Base-by-base conservation (phyloP, 2,888 invertebrate species). In the Spatulosminthurus flaviceps region DNA sequence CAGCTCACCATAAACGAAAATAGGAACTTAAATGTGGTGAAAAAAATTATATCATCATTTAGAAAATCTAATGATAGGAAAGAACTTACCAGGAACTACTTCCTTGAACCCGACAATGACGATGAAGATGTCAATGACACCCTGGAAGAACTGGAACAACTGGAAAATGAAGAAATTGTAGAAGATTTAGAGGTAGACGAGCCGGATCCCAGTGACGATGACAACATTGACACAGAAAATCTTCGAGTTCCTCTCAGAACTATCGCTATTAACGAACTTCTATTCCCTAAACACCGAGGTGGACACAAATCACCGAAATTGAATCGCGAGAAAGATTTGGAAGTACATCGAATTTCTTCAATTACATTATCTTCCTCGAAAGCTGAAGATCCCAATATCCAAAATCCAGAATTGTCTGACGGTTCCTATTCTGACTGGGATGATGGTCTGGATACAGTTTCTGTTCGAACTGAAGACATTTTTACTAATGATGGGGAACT, bases 401-500 rank as follows among this genome's bases (percentile, higher is more conserved):
- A n/a, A n/a, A n/a, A n/a, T n/a, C n/a, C n/a, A n/a, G n/a, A n/a
- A n/a, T n/a, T n/a, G 41, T 9, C 7, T 9, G 41, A 41, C 7
- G 13, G 13, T 41, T 19, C 51, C 7, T 13, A 51, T 16, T 13
- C 5, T 19, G 51, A 51, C 51, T 51, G 51, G 51, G 51, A 51
- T 51, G 51, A 51, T 51, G 51, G 51, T 13, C n/a, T 51, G 51
- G 71, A 71, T 21, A 24, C 41, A 13, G 1, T 71, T 13, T 71
- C 71, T 1, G 29, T 71, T 21, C 26, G 43, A 42, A 71, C 71
- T 7, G 71, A 71, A 22, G 71, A 71, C 22, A 22, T 71, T 21
- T 42, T 71, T n/a, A 42, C n/a, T 7, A 42, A 71, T 2, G 71
- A 42, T 42, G 71, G 71, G 16, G 24, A 69, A 34, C 29, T 69